phyloP scores from a whole-genome alignment of 2,888 invertebrate species.

The Dryomyza anilis region DNA sequence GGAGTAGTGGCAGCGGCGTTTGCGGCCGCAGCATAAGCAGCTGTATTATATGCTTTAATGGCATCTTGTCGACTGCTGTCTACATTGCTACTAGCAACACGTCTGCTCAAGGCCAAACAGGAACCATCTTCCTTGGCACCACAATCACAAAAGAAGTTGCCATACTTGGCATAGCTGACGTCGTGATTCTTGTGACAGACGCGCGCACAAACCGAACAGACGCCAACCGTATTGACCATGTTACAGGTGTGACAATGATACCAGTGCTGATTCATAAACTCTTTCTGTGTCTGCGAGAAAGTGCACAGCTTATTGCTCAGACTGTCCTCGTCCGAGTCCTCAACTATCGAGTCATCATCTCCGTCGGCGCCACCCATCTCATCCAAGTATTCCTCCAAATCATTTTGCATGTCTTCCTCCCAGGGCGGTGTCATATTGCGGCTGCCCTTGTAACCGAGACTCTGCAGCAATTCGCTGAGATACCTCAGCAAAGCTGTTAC shows the following conservation, averaged over 20 bases:
- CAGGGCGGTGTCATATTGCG: slow-evolving; percentile 74
- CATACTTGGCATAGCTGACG: slow-evolving; percentile 95
- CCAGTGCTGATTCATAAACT: slow-evolving; percentile 98
- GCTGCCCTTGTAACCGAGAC: slow-evolving; percentile 57
- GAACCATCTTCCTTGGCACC: slow-evolving; percentile 92
- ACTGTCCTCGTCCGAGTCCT: slow-evolving; percentile 64
- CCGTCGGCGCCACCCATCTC: slow-evolving; percentile 92
- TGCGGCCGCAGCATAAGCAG: slow-evolving; percentile 12
- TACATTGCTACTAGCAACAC: slow-evolving; percentile 38
- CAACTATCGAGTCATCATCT: slow-evolving; percentile 90
- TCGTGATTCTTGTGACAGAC: slow-evolving; percentile 98
- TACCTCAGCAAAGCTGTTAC: slow-evolving; percentile 85
- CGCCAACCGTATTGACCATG: slow-evolving; percentile 98
- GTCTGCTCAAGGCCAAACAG: slow-evolving; percentile 67
- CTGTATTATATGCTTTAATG: slow-evolving; percentile 12
- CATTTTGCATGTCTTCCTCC: slow-evolving; percentile 75
- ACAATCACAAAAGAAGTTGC: slow-evolving; percentile 99
- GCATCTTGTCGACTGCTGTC: slow-evolving; percentile 46
- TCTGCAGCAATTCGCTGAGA: slow-evolving; percentile 71
- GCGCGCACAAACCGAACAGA: slow-evolving; percentile 95
- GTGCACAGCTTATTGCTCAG: slow-evolving; percentile 81
- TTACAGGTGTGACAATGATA: slow-evolving; percentile 99
- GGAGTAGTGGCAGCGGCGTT: not conserved
- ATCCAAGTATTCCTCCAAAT: slow-evolving; percentile 82
- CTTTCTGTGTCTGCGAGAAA: slow-evolving; percentile 94